Evolutionary conservation across 2,113 vertebrate genomes (phyloP), one percentile per base, ranked within the genome.

Genomic region (Bubo blakistoni): DNA sequence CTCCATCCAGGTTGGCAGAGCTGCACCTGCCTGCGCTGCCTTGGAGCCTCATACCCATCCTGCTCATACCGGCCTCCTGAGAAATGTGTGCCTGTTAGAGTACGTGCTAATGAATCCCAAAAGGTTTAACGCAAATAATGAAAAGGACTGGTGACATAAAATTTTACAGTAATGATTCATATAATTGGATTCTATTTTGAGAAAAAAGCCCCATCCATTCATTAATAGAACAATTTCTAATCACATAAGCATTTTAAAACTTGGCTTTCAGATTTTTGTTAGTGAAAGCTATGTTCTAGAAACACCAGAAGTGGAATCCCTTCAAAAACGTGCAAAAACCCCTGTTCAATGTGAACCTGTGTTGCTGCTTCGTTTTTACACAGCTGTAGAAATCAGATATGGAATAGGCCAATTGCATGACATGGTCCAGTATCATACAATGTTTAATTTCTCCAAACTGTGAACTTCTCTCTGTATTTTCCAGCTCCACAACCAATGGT

Each of bases 31-130:
- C 34, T 42, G 13, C 11, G 0, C 34, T 25, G 55, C 2, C 4
- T 5, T 20, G 9, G 20, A 42, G 54, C 44, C 55, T 67, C 49
- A 15, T 2, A 2, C 7, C 0, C 0, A 15, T 30, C 57, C 72
- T 27, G 36, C 65, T 84, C 1, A 0, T 10, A 4, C 32, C 8
- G 19, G 42, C 63, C 77, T 70, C 78, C 77, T 7, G 13, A 71
- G 57, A 46, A 73, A 54, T 1, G 3, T 3, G 7, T 44, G 32
- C n/a, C 55, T 70, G 55, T 24, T 20, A 40, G 44, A 4, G 0
- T n/a, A 27, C 32, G 24, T 9, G 49, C 49, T 86, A 55, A 61
- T 29, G 44, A 58, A 65, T 82, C 32, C 55, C 61, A 46, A 73
- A 49, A 85, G 34, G 65, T 67, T 62, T 52, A 81, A 84, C 46